A percentile compares a stretch with the other conserved stretches of the same genome.
These are phyloP conservation scores for Volucella inflata DNA, from an alignment of 2,888 invertebrate genomes.

Conservation along the genomic window DNA sequence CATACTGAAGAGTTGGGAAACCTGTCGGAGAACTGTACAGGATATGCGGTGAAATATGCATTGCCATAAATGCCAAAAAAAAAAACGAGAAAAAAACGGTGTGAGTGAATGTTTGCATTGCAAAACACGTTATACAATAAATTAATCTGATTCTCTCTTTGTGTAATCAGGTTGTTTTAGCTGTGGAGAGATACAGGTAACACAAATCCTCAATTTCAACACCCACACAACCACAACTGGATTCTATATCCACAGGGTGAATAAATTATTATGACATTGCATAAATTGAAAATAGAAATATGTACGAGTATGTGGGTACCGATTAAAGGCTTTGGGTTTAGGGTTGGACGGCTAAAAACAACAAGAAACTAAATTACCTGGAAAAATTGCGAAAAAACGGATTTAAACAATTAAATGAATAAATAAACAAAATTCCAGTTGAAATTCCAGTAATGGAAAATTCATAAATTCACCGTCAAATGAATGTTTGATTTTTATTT, in stretches of 20 bases:
- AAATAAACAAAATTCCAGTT: conserved; percentile 29
- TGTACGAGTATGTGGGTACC: conserved; percentile 6
- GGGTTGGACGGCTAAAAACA: neutral
- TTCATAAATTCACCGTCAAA: conserved; percentile 54
- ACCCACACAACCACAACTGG: neutral
- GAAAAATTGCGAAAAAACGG: neutral
- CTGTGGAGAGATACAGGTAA: neutral
- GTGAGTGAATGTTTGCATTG: conserved; percentile 19
- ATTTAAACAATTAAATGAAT: conserved; percentile 49
- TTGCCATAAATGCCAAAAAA: conserved; percentile 39
- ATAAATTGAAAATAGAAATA: conserved; percentile 50
- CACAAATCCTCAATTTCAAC: neutral
- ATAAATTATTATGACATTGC: conserved; percentile 47
- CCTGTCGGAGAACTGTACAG: neutral
- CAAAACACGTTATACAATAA: conserved; percentile 32
- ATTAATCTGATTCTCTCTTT: conserved; percentile 60
- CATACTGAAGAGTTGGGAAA: conserved; percentile 2
- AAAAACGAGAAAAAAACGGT: neutral
- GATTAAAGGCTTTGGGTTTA: conserved; percentile 12
- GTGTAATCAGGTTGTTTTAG: conserved; percentile 36
- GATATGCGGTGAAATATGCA: conserved; percentile 40
- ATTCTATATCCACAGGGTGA: no score
- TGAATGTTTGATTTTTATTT: conserved; percentile 56
- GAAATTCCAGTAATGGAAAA: conserved; percentile 31
- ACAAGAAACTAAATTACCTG: neutral